Base-by-base conservation (phyloP, 2,888 invertebrate species). In the Druceiella hillmani region DNA sequence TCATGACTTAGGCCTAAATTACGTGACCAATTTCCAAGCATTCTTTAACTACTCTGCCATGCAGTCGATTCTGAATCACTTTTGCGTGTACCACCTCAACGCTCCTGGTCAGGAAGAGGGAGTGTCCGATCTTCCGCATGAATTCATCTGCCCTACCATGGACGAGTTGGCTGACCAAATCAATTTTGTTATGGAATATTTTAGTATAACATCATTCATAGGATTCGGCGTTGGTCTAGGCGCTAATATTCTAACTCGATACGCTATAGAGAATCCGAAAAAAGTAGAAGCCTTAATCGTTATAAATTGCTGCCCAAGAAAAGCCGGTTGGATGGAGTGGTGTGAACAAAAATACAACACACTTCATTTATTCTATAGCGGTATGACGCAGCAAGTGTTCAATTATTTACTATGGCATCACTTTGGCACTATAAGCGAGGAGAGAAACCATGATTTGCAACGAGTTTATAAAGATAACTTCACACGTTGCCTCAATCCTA, bases 391-490 rank as follows among this genome's bases (percentile, higher is more conserved):
- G 59, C 84, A 91, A 38, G 91, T 92, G 3, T 73, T 93, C 47
- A 94, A 99, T 57, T 99, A 99, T 59, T 74, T 99, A 48, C 91
- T 99, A 88, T 99, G 98, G 98, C 97, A 99, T 67, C 98, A 99
- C 64, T 99, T 99, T 64, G 99, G 99, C 43, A 81, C 87, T 36
- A 69, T 69, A 50, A 87, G 87, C 12, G 90, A 93, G 57, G 91
- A 92, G 48, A 79, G 91, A 42, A 94, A 94, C 61, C 90, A 93
- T 57, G 99, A 99, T 61, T 74, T 99, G 57, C 87, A 93, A 2
- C 83, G 87, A 52, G 88, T 92, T 44, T 98, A 93, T 74, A 87
- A 87, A 59, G 88, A 88, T 50, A 93, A 93, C 64, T 94, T 99
- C 59, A 87, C 90, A 55, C 84, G 87, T 46, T 79, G 79, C 49